Conservation (phyloP, 2,888 invertebrate species). For the Morpho achilles region DNA sequence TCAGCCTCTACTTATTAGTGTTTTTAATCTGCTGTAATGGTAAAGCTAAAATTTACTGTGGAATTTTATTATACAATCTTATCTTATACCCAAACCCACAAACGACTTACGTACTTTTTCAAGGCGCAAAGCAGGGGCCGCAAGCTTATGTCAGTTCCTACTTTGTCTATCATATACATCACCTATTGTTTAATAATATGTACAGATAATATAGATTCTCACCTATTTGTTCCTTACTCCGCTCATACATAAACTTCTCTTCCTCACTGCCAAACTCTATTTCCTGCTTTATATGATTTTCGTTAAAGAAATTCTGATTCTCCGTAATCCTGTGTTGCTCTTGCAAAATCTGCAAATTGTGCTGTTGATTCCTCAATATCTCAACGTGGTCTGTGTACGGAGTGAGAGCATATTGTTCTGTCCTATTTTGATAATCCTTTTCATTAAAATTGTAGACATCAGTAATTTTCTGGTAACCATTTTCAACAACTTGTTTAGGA, state of each 20-base stretch:
- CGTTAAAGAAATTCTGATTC: conserved; percentile 62
- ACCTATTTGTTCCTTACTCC: conserved; percentile 45
- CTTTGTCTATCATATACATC: too few species aligned
- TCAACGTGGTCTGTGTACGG: conserved; percentile 52
- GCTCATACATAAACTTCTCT: conserved; percentile 57
- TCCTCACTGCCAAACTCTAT: conserved; percentile 57
- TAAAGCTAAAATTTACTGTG: too few species aligned
- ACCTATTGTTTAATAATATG: too few species aligned
- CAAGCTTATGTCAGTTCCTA: too few species aligned
- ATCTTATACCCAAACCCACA: too few species aligned
- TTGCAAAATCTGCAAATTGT: conserved; percentile 59
- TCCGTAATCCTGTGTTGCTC: conserved; percentile 57
- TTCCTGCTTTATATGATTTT: conserved; percentile 65
- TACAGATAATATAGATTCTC: background rate
- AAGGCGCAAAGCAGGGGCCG: too few species aligned
- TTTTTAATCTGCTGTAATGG: too few species aligned
- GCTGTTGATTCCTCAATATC: conserved; percentile 57
- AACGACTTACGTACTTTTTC: too few species aligned
- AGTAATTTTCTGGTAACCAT: conserved; percentile 40
- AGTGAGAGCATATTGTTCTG: conserved; percentile 32
- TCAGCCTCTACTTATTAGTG: too few species aligned
- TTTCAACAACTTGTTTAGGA: conserved; percentile 39
- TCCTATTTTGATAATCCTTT: conserved; percentile 37
- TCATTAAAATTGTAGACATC: conserved; percentile 41
- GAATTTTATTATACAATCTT: too few species aligned